Base-by-base conservation (phyloP, 2,797 vertebrate genomes). In the Pteronotus mesoamericanus region DNA sequence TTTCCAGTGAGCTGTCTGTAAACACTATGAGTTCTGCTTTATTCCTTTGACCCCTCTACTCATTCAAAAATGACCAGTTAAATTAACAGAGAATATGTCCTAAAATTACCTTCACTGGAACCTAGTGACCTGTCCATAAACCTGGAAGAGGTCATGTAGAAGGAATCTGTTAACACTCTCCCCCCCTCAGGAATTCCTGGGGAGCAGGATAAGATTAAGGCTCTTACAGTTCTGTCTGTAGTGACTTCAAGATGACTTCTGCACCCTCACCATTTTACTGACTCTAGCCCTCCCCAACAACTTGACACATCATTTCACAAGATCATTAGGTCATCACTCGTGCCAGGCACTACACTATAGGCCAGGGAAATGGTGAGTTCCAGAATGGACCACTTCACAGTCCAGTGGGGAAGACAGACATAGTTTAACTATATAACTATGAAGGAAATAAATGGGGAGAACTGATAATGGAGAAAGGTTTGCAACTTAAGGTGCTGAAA, bases 51-150 rank as follows among this genome's bases (percentile, higher is more conserved):
- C 14, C 9, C 51, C 19, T 44, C 19, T 86, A 89, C 64, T 88
- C n/a, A 61, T 59, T 96, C 42, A 89, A 68, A 96, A 96, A 66
- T n/a, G 21, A 16, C 39, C 51, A 55, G 34, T 75, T 92, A 78
- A 80, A 82, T 87, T 57, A 86, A 59, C 57, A 86, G 15, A 83
- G 22, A 89, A 71, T n/a, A 82, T 34, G 24, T 86, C 48, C 82
- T 83, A 86, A 94, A 87, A 87, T 64, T 72, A 89, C 77, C 51
- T 77, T 94, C 55, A 61, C 68, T 78, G 88, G 71, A 88, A 46
- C 34, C 42, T 55, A 83, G n/a, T 83, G 75, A 82, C 79, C 44
- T 88, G 46, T 29, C 79, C 39, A 39, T 82, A 75, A 86, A 83
- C n/a, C 48, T 51, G 21, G 21, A 64, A 85, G 64, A 53, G 9